phyloP scores from a whole-genome alignment of 92 coral and sea anemone species.

The Epizoanthus ramosus region DNA sequence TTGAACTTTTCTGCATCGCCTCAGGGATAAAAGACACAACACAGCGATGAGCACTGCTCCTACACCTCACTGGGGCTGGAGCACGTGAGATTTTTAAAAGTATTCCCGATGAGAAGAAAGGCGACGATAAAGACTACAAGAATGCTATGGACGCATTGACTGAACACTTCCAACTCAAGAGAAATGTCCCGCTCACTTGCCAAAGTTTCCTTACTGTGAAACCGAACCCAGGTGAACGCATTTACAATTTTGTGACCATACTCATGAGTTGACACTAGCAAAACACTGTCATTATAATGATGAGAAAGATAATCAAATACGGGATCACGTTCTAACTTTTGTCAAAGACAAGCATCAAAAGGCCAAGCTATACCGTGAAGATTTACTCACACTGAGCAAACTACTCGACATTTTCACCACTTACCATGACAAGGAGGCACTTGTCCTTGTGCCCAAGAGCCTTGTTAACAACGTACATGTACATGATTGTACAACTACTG shows the following conservation, averaged over 20 bases:
- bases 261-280: constrained; percentile 41
- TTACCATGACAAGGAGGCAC: constrained; percentile 58
- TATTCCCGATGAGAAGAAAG: constrained; percentile 31
- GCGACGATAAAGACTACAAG: constrained; percentile 51
- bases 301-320: constrained; percentile 56
- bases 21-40: constrained; percentile 38
- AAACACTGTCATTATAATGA: constrained; percentile 57
- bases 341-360: constrained; percentile 55
- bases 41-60: constrained; percentile 39
- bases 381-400: constrained; percentile 37
- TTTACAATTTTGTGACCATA: constrained; percentile 52
- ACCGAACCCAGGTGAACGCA: constrained; percentile 49
- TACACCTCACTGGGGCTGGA: constrained; percentile 62
- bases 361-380: constrained; percentile 52
- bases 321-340: constrained; percentile 50
- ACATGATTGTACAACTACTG: too few relatives aligned
- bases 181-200: constrained; percentile 54
- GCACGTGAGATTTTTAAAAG: constrained; percentile 42
- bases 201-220: constrained; percentile 49
- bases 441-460: neutral
- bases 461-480: too few relatives aligned
- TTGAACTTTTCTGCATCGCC: constrained; percentile 32
- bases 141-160: constrained; percentile 44
- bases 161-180: constrained; percentile 48
- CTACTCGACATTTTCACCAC: constrained; percentile 46